phyloP scores from a whole-genome alignment of 2,113 vertebrate genomes.

The Benitochromis conjunctus region DNA sequence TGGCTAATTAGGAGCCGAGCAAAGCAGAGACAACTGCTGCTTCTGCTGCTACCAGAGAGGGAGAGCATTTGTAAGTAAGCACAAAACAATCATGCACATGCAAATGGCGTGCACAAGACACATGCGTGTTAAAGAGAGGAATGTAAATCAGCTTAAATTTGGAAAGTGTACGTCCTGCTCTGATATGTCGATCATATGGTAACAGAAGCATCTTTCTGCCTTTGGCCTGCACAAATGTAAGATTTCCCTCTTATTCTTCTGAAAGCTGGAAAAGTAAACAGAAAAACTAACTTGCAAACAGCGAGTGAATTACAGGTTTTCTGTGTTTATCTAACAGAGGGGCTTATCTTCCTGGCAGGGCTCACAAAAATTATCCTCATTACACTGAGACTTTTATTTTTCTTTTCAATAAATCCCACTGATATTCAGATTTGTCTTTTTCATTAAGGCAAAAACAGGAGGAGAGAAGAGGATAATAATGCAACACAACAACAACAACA shows the following conservation, averaged over 20 bases:
- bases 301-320: background rate
- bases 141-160: background rate
- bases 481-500: background rate
- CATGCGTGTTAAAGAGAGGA: background rate
- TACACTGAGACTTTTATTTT: background rate
- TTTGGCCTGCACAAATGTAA: background rate
- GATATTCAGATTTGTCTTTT: constrained; percentile 8
- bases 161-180: background rate
- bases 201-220: background rate
- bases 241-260: background rate
- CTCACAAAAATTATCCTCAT: constrained; percentile 16
- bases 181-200: background rate
- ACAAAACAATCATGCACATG: constrained; percentile 10
- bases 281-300: background rate
- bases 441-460: background rate
- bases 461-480: background rate
- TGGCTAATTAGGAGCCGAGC: constrained; percentile 63
- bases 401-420: constrained; percentile 6
- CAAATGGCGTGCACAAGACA: constrained; percentile 35
- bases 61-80: constrained; percentile 4
- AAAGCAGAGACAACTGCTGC: constrained; percentile 49
- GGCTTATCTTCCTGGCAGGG: constrained; percentile 22
- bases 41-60: constrained; percentile 2
- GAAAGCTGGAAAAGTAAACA: background rate
- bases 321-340: background rate